phyloP scores from a whole-genome alignment of 2,888 invertebrate genomes.

The Pollenia amentaria region DNA sequence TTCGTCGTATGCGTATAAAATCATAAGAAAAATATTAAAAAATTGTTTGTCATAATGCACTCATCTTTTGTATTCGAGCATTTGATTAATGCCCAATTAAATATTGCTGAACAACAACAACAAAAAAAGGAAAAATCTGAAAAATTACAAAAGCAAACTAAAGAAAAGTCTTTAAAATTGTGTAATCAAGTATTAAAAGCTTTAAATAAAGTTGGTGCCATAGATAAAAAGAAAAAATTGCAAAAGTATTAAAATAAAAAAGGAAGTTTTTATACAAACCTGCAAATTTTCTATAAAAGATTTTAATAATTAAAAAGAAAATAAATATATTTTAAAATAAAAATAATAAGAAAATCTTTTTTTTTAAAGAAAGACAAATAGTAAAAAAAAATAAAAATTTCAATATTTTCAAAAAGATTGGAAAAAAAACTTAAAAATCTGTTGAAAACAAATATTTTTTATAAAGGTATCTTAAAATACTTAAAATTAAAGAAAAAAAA shows the following conservation, averaged over 20 bases:
- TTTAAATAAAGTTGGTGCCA: constrained; percentile 57
- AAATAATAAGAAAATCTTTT: neutral
- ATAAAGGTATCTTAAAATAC: neutral
- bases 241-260: constrained; percentile 55
- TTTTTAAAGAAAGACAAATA: neutral
- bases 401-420: neutral
- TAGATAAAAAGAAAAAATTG: constrained; percentile 46
- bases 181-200: constrained; percentile 56
- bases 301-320: constrained; percentile 20
- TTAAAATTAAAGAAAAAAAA: neutral
- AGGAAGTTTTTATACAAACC: constrained; percentile 14
- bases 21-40: constrained; percentile 44
- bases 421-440: neutral
- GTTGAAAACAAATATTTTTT: neutral
- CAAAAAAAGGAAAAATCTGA: constrained; percentile 37
- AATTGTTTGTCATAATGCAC: constrained; percentile 80
- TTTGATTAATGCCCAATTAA: constrained; percentile 81
- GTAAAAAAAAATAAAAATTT: constrained; percentile 2
- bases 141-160: constrained; percentile 41
- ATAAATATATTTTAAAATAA: constrained; percentile 2
- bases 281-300: neutral
- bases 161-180: constrained; percentile 61
- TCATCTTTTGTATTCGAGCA: constrained; percentile 84
- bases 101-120: constrained; percentile 76
- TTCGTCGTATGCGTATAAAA: constrained; percentile 74